A percentile compares a stretch with the other conserved stretches of the same genome.
Evolutionary conservation across 2,797 vertebrate species (phyloP).

Genomic region (Scleropages formosus): DNA sequence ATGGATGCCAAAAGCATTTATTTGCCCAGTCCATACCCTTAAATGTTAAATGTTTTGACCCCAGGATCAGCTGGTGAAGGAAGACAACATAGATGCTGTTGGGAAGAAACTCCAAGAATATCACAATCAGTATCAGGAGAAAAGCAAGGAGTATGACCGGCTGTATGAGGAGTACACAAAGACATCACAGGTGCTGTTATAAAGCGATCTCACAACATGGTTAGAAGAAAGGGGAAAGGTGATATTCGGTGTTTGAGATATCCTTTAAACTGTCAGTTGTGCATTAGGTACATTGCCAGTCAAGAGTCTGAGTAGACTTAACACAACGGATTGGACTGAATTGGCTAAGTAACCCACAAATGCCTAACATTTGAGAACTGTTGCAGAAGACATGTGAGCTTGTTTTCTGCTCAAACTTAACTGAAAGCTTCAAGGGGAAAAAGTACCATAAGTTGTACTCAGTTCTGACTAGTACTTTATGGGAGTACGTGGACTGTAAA

Average conservation of each 20-base stretch:
- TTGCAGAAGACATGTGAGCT: too few species aligned
- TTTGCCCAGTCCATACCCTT: not conserved
- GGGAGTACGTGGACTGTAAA: too few species aligned
- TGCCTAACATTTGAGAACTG: too few species aligned
- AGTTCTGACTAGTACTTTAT: too few species aligned
- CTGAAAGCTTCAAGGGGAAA: too few species aligned
- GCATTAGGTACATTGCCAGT: too few species aligned
- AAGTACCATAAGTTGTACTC: too few species aligned
- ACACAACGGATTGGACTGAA: too few species aligned
- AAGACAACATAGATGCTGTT: constrained; percentile 87
- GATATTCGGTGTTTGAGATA: not conserved
- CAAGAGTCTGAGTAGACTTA: too few species aligned
- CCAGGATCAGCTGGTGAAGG: constrained; percentile 85
- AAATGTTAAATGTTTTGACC: constrained; percentile 45
- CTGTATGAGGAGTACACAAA: constrained; percentile 91
- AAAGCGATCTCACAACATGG: not conserved
- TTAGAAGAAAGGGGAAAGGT: not conserved
- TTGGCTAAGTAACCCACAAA: too few species aligned
- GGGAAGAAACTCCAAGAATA: constrained; percentile 92
- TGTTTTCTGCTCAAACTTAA: too few species aligned
- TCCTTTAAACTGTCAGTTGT: not conserved
- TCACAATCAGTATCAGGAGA: constrained; percentile 89
- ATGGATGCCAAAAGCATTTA: not conserved
- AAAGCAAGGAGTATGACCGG: constrained; percentile 89
- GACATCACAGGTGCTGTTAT: constrained; percentile 83